Base-by-base conservation (phyloP, 2,888 invertebrate species). In the Papilio protenor region DNA sequence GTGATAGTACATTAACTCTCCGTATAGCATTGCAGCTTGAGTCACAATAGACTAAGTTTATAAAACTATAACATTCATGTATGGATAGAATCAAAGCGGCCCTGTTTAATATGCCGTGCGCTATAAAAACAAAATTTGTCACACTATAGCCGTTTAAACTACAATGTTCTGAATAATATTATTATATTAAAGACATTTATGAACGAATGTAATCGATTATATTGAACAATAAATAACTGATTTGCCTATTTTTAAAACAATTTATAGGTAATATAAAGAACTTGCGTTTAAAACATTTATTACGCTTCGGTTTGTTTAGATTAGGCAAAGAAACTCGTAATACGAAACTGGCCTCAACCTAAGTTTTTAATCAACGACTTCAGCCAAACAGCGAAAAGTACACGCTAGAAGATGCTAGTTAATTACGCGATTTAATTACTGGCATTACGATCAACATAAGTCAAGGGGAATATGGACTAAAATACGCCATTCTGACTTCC, bases 1-100 rank as follows among this genome's bases (percentile, higher is more conserved):
- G 4, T 12, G 12, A 23, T 59, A 12, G 23, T 59, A 59, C 16
- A 23, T 33, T 1, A 59, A 23, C 23, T 59, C 27, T 14, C 16
- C 61, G 27, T 6, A 33, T 14, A 27, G 14, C 27, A 14, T 66
- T 33, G 40, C 11, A 3, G 64, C 16, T 16, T 40, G 16, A 18
- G 18, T 40, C 33, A 40, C n/a, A 40, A 66, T 33, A 66, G 40
- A 40, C 66, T 40, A 61, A 23, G 64, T 64, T 64, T 64, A 66
- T 40, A n/a, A 40, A 66, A 61, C 33, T 14, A 61, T 59, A 57
- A 40, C 40, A 64, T 64, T 64, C 33, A 40, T 66, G n/a, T 18
- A 33, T 66, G 3, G 66, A 18, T 61, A 18, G 23, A 61, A 14
- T 11, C 23, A 3, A 23, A 61, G 23, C 16, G 27, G 59, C 23